Conservation (phyloP, 2,888 invertebrate species). For the Sturmia bella region DNA sequence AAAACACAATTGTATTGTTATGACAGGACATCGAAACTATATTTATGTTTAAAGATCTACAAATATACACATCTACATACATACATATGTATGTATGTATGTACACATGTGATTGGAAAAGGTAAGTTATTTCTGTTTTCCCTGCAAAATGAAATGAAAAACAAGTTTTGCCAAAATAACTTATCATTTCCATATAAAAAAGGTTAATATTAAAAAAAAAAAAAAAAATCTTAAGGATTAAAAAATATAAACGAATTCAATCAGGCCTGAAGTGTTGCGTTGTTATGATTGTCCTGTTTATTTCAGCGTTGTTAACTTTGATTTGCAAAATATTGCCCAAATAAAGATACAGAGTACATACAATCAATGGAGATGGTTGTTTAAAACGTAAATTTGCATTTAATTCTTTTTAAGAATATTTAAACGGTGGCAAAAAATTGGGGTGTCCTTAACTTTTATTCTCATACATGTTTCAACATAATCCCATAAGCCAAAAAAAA, state of each 20-base stretch:
- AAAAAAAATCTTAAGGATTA: constrained; percentile 20
- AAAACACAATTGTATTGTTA: constrained; percentile 50
- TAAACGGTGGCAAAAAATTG: constrained; percentile 50
- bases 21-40: constrained; percentile 60
- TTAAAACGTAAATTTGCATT: constrained; percentile 56
- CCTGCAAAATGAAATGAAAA: not conserved
- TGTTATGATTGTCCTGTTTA: constrained; percentile 65
- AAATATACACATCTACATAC: not conserved
- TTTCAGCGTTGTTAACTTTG: constrained; percentile 60
- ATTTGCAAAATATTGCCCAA: constrained; percentile 66
- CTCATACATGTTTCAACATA: constrained; percentile 46
- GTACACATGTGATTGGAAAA: not conserved
- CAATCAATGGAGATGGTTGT: constrained; percentile 43
- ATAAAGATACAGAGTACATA: constrained; percentile 39
- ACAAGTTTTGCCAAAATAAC: constrained; percentile 39
- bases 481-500: constrained; percentile 60
- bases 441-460: constrained; percentile 48
- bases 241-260: constrained; percentile 55
- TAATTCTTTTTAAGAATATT: constrained; percentile 24
- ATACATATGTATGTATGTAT: too few species aligned
- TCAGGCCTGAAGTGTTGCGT: constrained; percentile 69
- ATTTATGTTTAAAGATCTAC: constrained; percentile 55
- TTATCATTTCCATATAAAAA: constrained; percentile 62
- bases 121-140: constrained; percentile 16
- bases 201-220: constrained; percentile 20